Conservation (phyloP, 2,888 invertebrate species). For the Drosophila bunnanda region DNA sequence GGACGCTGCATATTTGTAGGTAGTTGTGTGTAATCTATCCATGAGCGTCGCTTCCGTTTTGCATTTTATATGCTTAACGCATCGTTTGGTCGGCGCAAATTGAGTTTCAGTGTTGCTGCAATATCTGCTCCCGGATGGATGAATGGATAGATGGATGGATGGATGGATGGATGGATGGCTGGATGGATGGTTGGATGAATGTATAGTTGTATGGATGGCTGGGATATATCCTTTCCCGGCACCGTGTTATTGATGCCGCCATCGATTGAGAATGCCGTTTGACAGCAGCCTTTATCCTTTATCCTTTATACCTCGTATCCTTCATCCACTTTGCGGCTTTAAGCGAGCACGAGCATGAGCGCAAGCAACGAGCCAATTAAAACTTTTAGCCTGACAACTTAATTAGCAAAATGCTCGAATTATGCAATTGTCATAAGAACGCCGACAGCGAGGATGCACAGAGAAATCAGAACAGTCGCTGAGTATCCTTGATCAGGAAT, state of each 20-base stretch:
- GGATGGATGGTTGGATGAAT: slow-evolving; percentile 38
- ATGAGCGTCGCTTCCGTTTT: slow-evolving; percentile 69
- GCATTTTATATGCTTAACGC: slow-evolving; percentile 75
- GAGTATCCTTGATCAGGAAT: background rate
- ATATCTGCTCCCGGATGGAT: slow-evolving; percentile 43
- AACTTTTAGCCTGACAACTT: slow-evolving; percentile 42
- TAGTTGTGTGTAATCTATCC: slow-evolving; percentile 71
- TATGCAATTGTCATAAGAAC: slow-evolving; percentile 24
- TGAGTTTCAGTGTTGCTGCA: slow-evolving; percentile 61
- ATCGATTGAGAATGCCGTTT: slow-evolving; percentile 35
- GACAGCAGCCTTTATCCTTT: slow-evolving; percentile 19
- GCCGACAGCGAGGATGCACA: background rate
- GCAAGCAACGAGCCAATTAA: slow-evolving; percentile 44
- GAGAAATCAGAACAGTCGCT: background rate
- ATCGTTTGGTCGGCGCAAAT: slow-evolving; percentile 70
- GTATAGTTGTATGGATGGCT: slow-evolving; percentile 28
- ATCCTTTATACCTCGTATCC: slow-evolving; percentile 27
- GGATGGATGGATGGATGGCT: slow-evolving; percentile 32
- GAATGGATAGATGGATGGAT: slow-evolving; percentile 39
- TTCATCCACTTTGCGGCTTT: slow-evolving; percentile 17
- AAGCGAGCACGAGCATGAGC: background rate
- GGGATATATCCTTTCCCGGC: slow-evolving; percentile 19
- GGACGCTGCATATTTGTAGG: slow-evolving; percentile 43
- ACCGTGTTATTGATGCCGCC: slow-evolving; percentile 6
- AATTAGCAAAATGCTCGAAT: slow-evolving; percentile 46